A percentile compares a stretch with the other conserved stretches of the same genome.
Evolutionary conservation across 1,140 invertebrate genomes (phyloP).

Genomic region (Lamellibrachia luymesi): DNA sequence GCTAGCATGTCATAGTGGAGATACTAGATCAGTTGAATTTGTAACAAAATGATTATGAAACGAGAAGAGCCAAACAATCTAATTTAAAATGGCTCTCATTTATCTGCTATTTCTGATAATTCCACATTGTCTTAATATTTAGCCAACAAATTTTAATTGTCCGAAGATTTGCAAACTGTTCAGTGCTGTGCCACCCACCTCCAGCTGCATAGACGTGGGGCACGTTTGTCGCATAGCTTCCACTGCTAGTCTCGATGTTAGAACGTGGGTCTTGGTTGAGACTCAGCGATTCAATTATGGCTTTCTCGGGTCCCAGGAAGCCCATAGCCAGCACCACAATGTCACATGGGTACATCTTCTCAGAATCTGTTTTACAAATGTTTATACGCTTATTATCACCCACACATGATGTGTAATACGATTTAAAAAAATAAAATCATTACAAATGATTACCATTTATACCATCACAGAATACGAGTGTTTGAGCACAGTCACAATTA

Average conservation of each 20-base stretch:
- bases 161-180: not conserved
- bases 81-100: not conserved
- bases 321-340: constrained; percentile 96
- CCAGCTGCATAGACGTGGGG: constrained; percentile 92
- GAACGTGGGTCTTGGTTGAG: constrained; percentile 81
- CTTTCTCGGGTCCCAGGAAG: constrained; percentile 93
- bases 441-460: no score
- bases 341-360: constrained; percentile 78
- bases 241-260: constrained; percentile 82
- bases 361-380: constrained; percentile 40
- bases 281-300: constrained; percentile 80
- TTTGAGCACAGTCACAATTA: no score
- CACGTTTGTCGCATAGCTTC: constrained; percentile 79
- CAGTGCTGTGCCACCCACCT: constrained; percentile 63
- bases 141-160: not conserved
- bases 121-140: not conserved
- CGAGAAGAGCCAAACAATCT: no score
- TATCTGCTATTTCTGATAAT: not conserved
- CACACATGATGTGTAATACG: not conserved
- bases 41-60: no score
- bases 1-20: no score
- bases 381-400: not conserved
- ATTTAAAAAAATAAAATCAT: no score
- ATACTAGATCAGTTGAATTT: no score
- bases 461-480: no score